phyloP scores from a whole-genome alignment of 2,888 invertebrate species.

The Sesia apiformis region DNA sequence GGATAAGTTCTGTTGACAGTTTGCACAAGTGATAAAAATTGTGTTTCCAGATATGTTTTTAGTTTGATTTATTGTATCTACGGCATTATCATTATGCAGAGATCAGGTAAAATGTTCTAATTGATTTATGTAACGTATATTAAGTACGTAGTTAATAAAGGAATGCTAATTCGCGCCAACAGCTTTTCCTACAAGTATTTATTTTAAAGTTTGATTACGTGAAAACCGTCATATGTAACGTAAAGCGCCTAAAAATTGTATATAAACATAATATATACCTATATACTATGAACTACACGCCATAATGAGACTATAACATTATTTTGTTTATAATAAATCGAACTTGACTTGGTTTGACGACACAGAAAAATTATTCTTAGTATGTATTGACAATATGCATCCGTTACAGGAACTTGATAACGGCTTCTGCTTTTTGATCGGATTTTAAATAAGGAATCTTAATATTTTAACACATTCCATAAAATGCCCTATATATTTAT shows the following conservation, averaged over 20 bases:
- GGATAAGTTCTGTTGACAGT: constrained; percentile 63
- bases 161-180: constrained; percentile 5
- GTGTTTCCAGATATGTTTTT: constrained; percentile 57
- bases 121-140: background rate
- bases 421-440: too few relatives aligned
- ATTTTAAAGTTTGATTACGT: background rate
- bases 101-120: constrained; percentile 50
- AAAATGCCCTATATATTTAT: too few relatives aligned
- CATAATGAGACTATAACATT: background rate
- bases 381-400: too few relatives aligned
- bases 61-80: constrained; percentile 39
- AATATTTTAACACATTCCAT: too few relatives aligned
- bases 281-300: background rate
- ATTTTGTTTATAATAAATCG: too few relatives aligned
- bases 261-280: background rate
- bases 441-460: too few relatives aligned
- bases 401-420: too few relatives aligned
- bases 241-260: constrained; percentile 1
- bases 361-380: too few relatives aligned
- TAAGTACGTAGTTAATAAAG: background rate
- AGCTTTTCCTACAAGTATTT: background rate
- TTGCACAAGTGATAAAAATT: constrained; percentile 42
- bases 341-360: too few relatives aligned
- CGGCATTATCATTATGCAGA: constrained; percentile 54
- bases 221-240: constrained; percentile 1